Percentiles rank a stretch among this genome's conserved stretches.
phyloP scores from a whole-genome alignment of 2,888 invertebrate species.

The Synergus laeviventris region DNA sequence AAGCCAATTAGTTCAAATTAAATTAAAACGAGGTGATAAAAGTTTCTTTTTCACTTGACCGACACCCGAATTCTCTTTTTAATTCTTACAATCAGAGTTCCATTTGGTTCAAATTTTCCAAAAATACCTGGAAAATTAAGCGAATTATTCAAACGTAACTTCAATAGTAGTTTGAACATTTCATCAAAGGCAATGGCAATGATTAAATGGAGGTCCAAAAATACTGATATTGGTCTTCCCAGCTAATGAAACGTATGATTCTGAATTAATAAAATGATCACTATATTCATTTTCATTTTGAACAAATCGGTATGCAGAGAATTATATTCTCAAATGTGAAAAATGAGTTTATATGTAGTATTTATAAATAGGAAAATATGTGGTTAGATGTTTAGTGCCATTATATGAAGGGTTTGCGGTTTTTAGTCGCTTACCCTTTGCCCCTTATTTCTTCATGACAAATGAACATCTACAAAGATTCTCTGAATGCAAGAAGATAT shows the following conservation, averaged over 20 bases:
- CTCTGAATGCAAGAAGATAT: conserved; percentile 19
- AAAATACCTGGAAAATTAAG: background rate
- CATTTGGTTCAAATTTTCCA: background rate
- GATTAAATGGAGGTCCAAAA: conserved; percentile 1
- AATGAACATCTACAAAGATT: conserved; percentile 13
- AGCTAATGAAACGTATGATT: conserved; percentile 4
- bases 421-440: background rate
- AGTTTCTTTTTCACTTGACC: background rate
- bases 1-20: conserved; percentile 1
- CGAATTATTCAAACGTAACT: background rate
- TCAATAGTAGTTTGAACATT: background rate
- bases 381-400: background rate
- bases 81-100: background rate
- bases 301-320: background rate
- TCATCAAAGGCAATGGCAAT: background rate
- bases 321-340: background rate
- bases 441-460: background rate
- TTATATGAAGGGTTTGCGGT: background rate
- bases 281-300: background rate
- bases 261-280: background rate
- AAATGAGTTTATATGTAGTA: background rate
- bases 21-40: conserved; percentile 20
- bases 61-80: background rate
- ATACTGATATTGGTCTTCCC: background rate
- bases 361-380: background rate